Conservation (phyloP, 2,888 invertebrate genomes). For the Epiblema foenella region DNA sequence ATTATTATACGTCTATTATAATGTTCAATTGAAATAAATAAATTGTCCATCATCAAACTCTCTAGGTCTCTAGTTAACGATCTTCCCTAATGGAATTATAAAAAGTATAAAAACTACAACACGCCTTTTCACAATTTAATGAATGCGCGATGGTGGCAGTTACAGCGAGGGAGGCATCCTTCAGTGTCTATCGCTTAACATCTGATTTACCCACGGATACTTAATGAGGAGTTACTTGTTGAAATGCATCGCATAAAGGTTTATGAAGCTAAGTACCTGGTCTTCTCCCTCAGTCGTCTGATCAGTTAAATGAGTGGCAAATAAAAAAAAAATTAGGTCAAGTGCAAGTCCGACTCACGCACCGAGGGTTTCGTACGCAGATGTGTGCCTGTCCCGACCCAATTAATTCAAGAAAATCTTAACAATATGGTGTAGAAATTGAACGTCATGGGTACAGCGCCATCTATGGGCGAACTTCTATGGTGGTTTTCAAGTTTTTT, state of each 20-base stretch:
- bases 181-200: slow-evolving; percentile 55
- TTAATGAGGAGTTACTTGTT: slow-evolving; percentile 53
- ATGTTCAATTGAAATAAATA: neutral
- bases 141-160: slow-evolving; percentile 52
- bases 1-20: too few species aligned
- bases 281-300: too few species aligned
- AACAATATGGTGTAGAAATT: too few species aligned
- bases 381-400: too few species aligned
- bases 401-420: too few species aligned
- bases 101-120: slow-evolving; percentile 50
- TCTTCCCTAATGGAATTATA: slow-evolving; percentile 47
- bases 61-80: neutral
- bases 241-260: slow-evolving; percentile 4
- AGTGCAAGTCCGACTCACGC: too few species aligned
- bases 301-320: too few species aligned
- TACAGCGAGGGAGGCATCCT: slow-evolving; percentile 49
- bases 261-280: neutral
- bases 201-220: slow-evolving; percentile 54
- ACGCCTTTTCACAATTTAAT: slow-evolving; percentile 51
- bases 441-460: too few species aligned
- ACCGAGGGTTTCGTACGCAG: too few species aligned
- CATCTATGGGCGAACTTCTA: too few species aligned
- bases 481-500: too few species aligned
- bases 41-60: slow-evolving; percentile 3
- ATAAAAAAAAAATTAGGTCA: too few species aligned